A percentile compares a stretch with the other conserved stretches of the same genome.
Conservation (phyloP, 2,113 vertebrate genomes). For the Cisticola juncidis region DNA sequence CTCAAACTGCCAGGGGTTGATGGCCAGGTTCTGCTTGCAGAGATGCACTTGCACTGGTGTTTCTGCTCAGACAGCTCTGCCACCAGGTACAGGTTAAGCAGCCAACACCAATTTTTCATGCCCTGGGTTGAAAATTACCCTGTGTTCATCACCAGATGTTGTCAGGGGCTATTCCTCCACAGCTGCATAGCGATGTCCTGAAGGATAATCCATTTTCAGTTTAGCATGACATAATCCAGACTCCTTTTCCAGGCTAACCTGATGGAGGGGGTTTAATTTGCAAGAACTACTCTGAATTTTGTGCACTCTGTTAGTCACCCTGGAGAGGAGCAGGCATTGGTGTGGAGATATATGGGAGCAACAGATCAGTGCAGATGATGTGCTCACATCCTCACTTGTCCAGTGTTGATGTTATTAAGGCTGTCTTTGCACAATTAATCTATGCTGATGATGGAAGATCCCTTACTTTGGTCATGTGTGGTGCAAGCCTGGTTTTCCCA, state of each 20-base stretch:
- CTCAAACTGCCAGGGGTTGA: not conserved
- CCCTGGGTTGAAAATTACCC: not conserved
- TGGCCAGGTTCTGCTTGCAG: not conserved
- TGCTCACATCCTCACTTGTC: not conserved
- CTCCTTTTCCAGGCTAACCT: not conserved
- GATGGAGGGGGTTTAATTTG: not conserved
- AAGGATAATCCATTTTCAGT: not conserved
- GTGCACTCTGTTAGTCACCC: not conserved
- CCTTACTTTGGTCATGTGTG: not conserved
- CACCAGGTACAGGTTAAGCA: not conserved
- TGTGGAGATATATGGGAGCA: not conserved
- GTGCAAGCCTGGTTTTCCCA: not conserved
- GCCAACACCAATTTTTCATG: not conserved
- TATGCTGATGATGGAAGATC: not conserved
- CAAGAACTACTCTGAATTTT: not conserved
- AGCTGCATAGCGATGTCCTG: not conserved
- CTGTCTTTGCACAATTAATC: not conserved
- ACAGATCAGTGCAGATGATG: not conserved
- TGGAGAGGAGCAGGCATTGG: not conserved
- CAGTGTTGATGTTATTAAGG: not conserved
- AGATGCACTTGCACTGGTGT: not conserved
- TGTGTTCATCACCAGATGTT: accelerated
- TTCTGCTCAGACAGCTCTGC: not conserved
- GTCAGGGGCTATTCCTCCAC: not conserved
- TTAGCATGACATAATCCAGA: not conserved